Base-by-base conservation (phyloP, 2,113 vertebrate species). In the Machaerirhynchus nigripectus region DNA sequence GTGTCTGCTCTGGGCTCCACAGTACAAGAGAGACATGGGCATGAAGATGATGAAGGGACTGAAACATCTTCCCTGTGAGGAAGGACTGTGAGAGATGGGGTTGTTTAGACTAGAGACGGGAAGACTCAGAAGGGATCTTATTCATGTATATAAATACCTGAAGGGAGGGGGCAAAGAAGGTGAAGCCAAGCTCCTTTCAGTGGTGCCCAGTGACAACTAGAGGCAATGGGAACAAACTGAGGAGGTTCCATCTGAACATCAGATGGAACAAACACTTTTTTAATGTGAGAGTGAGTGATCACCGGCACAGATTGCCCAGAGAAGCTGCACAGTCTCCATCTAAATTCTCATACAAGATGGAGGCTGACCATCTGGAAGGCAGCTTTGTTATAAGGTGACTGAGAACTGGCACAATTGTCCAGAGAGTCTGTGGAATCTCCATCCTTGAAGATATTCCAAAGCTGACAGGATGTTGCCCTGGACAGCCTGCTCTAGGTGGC, bases 1-100 rank as follows among this genome's bases (percentile, higher is more conserved):
- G 11, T 28, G 18, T 64, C 28, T 84, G n/a, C 18, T 14, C 28
- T 64, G 59, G 69, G 40, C 40, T 56, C 40, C 0, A 0, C n/a
- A 40, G 30, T n/a, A 47, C 22, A 39, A 74, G n/a, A 64, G 40
- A 56, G 19, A 55, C 23, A 23, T 13, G 50, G 18, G 23, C 19
- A 5, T 47, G 28, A n/a, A 47, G 59, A 47, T 23, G n/a, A 39
- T 33, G 59, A 64, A 27, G 40, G 33, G 28, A n/a, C 50, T 39
- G 69, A 49, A 39, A n/a, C 69, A 28, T 23, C 33, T 63, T 33
- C 49, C 69, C 23, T 33, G n/a, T 47, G 23, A 64, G n/a, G n/a
- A 64, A 74, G 39, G n/a, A 39, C 28, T 64, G 15, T 60, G 49
- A 46, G 39, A 73, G n/a, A 37, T 63, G 18, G 22, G 3, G 7